Conservation (phyloP, 2,888 invertebrate species). For the Abrostola tripartita region DNA sequence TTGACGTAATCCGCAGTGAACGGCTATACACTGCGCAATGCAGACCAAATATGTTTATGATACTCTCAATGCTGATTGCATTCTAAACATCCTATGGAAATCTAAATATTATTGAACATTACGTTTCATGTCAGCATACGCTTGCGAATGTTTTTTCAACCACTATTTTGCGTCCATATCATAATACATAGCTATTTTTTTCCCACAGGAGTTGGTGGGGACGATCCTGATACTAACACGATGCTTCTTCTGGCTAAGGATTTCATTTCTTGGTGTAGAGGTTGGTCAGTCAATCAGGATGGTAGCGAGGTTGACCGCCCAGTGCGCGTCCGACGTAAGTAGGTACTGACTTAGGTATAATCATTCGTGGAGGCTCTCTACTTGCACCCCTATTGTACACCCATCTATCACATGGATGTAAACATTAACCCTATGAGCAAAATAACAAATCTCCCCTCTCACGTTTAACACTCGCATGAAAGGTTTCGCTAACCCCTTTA, state of each 20-base stretch:
- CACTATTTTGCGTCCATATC: not conserved
- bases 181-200: not conserved
- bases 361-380: constrained; percentile 29
- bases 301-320: too few relatives aligned
- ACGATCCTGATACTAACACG: too few relatives aligned
- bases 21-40: constrained; percentile 19
- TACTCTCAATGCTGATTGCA: constrained; percentile 29
- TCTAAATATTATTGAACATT: constrained; percentile 15
- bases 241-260: too few relatives aligned
- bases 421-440: constrained; percentile 38
- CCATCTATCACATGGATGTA: constrained; percentile 3
- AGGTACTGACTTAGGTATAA: too few relatives aligned
- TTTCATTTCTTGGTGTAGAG: too few relatives aligned
- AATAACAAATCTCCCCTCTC: constrained; percentile 40
- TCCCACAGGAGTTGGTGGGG: too few relatives aligned
- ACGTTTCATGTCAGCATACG: constrained; percentile 3
- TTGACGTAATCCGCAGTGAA: constrained; percentile 17
- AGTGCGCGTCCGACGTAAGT: too few relatives aligned
- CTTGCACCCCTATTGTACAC: too few relatives aligned
- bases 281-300: too few relatives aligned
- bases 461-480: constrained; percentile 25
- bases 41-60: constrained; percentile 25
- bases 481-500: constrained; percentile 34
- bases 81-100: constrained; percentile 26
- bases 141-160: not conserved